Conservation (phyloP, 2,113 vertebrate species). For the Lynx canadensis region DNA sequence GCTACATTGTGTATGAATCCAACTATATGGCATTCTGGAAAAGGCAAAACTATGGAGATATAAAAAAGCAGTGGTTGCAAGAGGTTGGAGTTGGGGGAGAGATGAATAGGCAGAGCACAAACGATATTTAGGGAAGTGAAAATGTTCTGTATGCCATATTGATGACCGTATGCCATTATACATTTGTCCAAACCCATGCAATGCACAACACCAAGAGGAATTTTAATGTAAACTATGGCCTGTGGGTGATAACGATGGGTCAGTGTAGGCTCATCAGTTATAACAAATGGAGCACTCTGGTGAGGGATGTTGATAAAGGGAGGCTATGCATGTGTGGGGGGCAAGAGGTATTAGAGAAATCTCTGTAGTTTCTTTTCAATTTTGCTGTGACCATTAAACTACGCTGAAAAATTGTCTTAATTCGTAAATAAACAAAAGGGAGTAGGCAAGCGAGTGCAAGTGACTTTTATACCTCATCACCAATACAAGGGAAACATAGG, state of each 20-base stretch:
- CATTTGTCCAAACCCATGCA: not conserved
- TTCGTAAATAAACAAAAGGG: not conserved
- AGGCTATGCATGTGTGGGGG: not conserved
- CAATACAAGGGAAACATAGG: not conserved
- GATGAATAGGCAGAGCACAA: not conserved
- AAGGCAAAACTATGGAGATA: not conserved
- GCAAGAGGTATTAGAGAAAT: not conserved
- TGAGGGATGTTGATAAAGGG: not conserved
- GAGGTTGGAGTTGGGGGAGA: not conserved
- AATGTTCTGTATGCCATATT: not conserved
- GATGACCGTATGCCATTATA: not conserved
- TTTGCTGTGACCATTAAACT: not conserved
- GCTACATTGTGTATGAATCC: not conserved
- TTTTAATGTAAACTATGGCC: not conserved
- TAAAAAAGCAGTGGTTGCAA: not conserved
- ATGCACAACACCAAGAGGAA: not conserved
- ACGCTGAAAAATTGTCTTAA: not conserved
- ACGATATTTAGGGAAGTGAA: not conserved
- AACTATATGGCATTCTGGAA: not conserved
- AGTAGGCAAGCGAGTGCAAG: not conserved
- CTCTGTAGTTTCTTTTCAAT: not conserved
- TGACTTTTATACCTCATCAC: not conserved
- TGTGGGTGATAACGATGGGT: not conserved
- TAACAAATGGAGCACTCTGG: not conserved
- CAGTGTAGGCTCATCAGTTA: not conserved